Base-by-base conservation (phyloP, 1,140 invertebrate genomes). In the Aporrectodea caliginosa region DNA sequence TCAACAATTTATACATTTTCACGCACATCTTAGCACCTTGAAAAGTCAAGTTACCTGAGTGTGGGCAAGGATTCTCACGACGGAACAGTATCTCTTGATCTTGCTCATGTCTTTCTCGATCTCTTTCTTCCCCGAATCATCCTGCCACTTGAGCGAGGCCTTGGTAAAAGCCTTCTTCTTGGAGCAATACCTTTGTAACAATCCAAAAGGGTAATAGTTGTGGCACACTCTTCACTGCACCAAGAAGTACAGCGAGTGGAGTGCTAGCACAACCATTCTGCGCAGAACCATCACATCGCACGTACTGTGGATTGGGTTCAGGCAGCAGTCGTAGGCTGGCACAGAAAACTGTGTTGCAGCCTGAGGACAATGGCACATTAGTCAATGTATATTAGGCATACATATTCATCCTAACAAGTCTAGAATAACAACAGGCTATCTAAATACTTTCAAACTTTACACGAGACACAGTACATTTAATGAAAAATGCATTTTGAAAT, bases 111-210 rank as follows among this genome's bases (percentile, higher is more conserved):
- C 96, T 81, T 93, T 93, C 82, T 99, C 96, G 88, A 99, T 99
- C 76, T 95, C 94, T 89, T 98, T 97, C 87, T 94, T 94, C 70
- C 98, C 98, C 81, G 94, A 91, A 83, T 95, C 93, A 91, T 99
- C 97, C 85, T 95, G 93, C 97, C 98, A 99, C 89, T 99, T 99
- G 91, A 98, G 98, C 86, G 94, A 93, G 78, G 95, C 92, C 89
- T 99, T 99, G 80, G 96, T 96, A 89, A 99, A 99, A 83, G 98
- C 98, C 95, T 98, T 99, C 95, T 99, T 99, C 92, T 99, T 98
- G 87, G 95, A 97, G 90, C 97, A 96, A 90, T 97, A 98, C 98
- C 98, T 99, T 83, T 86, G 82, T 58, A 84, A 78, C 2, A 72
- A 72, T 31, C 71, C 6, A 6, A 27, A 34, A 43, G 30, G 78